Percentiles rank a stretch among this genome's conserved stretches.
Evolutionary conservation across 2,888 invertebrate genomes (phyloP).

Genomic region (Vesta saturnalis): DNA sequence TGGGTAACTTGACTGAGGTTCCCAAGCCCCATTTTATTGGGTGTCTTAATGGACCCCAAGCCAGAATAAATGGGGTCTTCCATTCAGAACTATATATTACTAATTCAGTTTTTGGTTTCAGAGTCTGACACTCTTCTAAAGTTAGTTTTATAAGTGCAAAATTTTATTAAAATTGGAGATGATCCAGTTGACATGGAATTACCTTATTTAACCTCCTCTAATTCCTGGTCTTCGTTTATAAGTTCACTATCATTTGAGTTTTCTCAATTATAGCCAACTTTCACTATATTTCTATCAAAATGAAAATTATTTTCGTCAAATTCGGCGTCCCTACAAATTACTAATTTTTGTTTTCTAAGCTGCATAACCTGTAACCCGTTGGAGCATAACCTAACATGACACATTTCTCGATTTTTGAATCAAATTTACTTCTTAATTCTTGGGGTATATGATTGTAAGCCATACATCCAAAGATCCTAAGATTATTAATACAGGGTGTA

Average conservation of each 20-base stretch:
- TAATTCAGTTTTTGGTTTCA: too few species aligned
- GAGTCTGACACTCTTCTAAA: too few species aligned
- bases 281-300: constrained; percentile 26
- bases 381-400: constrained; percentile 36
- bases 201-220: too few species aligned
- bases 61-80: too few species aligned
- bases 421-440: constrained; percentile 22
- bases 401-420: constrained; percentile 29
- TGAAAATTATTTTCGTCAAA: constrained; percentile 17
- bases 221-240: too few species aligned
- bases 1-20: too few species aligned
- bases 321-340: constrained; percentile 31
- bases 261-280: neutral
- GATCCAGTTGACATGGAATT: too few species aligned
- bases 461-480: constrained; percentile 21
- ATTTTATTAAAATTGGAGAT: too few species aligned
- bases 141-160: too few species aligned
- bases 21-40: too few species aligned
- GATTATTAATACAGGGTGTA: constrained; percentile 16
- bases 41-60: too few species aligned
- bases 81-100: neutral
- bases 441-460: constrained; percentile 28
- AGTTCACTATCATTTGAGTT: too few species aligned
- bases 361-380: constrained; percentile 37
- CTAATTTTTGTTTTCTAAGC: constrained; percentile 32